A percentile compares a stretch with the other conserved stretches of the same genome.
phyloP scores from a whole-genome alignment of 2,797 vertebrate species.

The Cossypha caffra region DNA sequence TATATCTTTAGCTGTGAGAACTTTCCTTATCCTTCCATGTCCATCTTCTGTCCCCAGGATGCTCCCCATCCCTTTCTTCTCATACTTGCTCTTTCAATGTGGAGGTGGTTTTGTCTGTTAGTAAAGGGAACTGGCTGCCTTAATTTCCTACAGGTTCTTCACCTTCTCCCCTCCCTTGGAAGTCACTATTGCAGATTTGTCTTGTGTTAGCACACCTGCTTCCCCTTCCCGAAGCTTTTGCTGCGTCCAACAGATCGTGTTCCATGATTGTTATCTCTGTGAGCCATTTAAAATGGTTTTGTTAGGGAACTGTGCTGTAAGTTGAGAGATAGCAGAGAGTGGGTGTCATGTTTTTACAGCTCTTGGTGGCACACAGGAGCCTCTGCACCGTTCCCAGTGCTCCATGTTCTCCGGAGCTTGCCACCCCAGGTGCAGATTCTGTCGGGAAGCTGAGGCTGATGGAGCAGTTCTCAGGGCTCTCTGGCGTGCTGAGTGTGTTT shows the following conservation, averaged over 20 bases:
- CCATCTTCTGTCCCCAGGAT: not conserved
- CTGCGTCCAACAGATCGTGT: not conserved
- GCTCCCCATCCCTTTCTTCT: not conserved
- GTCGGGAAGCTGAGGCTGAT: not conserved
- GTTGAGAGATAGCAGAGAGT: not conserved
- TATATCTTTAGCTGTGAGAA: not conserved
- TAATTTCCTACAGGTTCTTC: not conserved
- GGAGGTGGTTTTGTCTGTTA: not conserved
- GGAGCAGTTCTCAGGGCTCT: not conserved
- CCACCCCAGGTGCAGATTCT: not conserved
- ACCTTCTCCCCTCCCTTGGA: not conserved
- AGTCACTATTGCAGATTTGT: not conserved
- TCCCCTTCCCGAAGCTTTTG: not conserved
- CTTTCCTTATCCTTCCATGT: not conserved
- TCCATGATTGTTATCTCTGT: rapidly evolving
- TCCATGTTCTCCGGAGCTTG: rapidly evolving
- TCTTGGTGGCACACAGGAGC: not conserved
- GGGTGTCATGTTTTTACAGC: not conserved
- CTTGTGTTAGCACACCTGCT: not conserved
- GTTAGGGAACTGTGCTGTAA: not conserved
- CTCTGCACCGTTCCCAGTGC: not conserved
- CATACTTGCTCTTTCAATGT: not conserved
- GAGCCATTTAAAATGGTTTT: not conserved
- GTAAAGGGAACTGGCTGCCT: not conserved
- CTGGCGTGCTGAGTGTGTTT: not conserved